Base-by-base conservation (phyloP, 2,888 invertebrate genomes). In the Chrysomela aeneicollis region DNA sequence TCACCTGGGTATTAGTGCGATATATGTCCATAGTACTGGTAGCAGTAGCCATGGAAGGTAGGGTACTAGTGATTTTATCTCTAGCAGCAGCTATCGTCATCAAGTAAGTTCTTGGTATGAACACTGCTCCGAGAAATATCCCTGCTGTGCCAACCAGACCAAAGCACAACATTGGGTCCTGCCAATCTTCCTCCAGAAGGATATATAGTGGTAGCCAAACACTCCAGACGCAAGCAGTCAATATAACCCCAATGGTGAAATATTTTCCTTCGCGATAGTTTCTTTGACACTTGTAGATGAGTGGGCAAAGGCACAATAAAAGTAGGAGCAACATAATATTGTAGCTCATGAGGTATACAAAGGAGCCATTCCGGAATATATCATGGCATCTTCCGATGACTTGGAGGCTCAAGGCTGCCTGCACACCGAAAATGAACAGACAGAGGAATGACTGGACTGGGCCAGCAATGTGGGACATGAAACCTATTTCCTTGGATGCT, bases 401-500 rank as follows among this genome's bases (percentile, higher is more conserved):
- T 75, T 85, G 84, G 19, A 86, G 73, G 80, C 84, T 82, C 84
- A 86, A 74, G 69, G 86, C 86, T 55, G 85, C 80, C 78, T 90
- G 89, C 0, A 89, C 88, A 0, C 86, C 84, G 35, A 86, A 85
- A 76, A 89, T 88, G 74, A 90, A 89, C 51, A 89, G 83, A 61
- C 87, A 86, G 71, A 90, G 85, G 15, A 88, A 84, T 0, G 87
- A 84, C 76, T 91, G 90, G 6, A 91, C 86, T 46, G 89, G 87
- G 2, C 91, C 91, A 68, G 90, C 89, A 8, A 91, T 86, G 74
- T 91, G 91, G 3, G 89, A 88, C 68, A 89, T 85, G 69, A 90
- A 89, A 0, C 90, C 88, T 0, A 88, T 87, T 64, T 89, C 89
- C 64, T 87, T 86, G 1, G 86, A 89, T 52, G 89, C 88, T 1